A percentile compares a stretch with the other conserved stretches of the same genome.
Conservation (phyloP, 2,113 vertebrate genomes). For the Glaucomys volans region DNA sequence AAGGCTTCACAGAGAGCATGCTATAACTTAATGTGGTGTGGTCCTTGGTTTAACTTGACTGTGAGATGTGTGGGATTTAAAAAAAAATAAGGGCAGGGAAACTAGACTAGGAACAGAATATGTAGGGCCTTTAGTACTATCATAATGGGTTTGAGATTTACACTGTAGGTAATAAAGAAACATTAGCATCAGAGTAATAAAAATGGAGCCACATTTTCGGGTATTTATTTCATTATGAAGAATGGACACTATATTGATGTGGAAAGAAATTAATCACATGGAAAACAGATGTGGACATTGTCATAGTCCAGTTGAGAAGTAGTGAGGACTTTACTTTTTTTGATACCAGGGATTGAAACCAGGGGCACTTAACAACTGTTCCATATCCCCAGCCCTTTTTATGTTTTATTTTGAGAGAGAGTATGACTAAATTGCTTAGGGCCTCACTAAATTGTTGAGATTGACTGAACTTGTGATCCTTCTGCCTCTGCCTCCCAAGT, state of each 20-base stretch:
- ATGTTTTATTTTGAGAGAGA: no score
- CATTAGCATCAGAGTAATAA: neutral
- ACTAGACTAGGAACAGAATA: neutral
- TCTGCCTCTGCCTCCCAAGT: no score
- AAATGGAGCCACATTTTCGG: constrained; percentile 28
- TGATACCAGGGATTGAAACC: no score
- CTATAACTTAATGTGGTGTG: neutral
- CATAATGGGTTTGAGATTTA: neutral
- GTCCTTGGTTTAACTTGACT: constrained; percentile 14
- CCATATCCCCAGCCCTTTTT: no score
- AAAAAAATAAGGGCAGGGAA: neutral
- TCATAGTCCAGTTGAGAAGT: neutral
- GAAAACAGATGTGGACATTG: neutral
- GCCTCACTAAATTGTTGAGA: no score
- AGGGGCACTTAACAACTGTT: no score
- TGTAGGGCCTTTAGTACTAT: neutral
- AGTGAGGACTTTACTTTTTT: neutral
- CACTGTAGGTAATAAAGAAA: neutral
- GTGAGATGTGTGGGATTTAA: constrained; percentile 2
- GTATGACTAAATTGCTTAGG: no score
- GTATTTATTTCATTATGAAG: neutral
- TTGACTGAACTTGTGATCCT: no score
- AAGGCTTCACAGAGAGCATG: neutral
- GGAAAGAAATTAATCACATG: neutral
- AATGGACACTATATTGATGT: neutral